Conservation (phyloP, 2,888 invertebrate genomes). For the Scaeva pyrastri region DNA sequence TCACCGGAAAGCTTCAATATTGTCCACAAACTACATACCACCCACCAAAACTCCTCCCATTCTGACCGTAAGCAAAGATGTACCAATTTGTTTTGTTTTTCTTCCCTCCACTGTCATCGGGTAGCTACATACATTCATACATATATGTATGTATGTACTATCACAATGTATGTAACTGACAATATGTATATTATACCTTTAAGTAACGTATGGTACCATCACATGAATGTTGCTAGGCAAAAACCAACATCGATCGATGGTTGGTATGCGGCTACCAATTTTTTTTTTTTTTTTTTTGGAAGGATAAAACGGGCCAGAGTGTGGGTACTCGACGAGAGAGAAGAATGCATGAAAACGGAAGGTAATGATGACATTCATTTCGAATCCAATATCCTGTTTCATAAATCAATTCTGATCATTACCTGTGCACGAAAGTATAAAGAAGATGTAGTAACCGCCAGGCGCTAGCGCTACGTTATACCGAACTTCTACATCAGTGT, state of each 20-base stretch:
- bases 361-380: conserved; percentile 77
- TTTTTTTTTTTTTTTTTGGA: not conserved
- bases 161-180: not conserved
- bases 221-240: conserved; percentile 47
- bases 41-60: conserved; percentile 1
- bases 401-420: conserved; percentile 77
- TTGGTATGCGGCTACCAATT: conserved; percentile 20
- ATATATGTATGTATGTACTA: too few relatives aligned
- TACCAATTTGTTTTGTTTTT: conserved; percentile 26
- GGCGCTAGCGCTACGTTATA: conserved; percentile 54
- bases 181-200: not conserved
- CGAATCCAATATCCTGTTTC: conserved; percentile 77
- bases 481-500: too few relatives aligned
- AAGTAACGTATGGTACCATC: conserved; percentile 37
- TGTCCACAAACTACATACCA: not conserved
- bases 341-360: conserved; percentile 72
- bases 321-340: not conserved
- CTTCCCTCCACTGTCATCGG: not conserved
- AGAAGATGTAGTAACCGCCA: conserved; percentile 55
- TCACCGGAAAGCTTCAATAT: conserved; percentile 3
- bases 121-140: too few relatives aligned
- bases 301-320: not conserved
- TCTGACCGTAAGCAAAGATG: conserved; percentile 20
- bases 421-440: conserved; percentile 70
- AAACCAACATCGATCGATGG: conserved; percentile 50